Base-by-base conservation (phyloP, 2,888 invertebrate genomes). In the Lordiphosa fenestrarum region DNA sequence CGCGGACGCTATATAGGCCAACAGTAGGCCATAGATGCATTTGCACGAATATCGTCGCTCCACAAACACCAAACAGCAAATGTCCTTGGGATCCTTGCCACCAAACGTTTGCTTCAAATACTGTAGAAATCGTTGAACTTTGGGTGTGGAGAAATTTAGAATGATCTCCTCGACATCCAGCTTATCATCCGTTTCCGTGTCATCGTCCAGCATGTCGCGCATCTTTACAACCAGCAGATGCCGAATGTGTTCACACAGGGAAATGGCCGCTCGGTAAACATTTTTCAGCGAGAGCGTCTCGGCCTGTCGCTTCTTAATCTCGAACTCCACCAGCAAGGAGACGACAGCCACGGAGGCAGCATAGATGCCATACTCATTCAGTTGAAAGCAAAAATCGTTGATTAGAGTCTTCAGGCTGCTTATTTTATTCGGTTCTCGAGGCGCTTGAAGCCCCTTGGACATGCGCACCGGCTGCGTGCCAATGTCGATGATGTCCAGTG, bases 31-130 rank as follows among this genome's bases (percentile, higher is more conserved):
- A 84, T 91, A 94, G 0, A 97, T 77, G 6, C 95, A 91, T 88
- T 95, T 94, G 0, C 96, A 94, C 0, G 95, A 94, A 71, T 94
- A 93, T 46, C 96, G 86, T 0, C 89, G 78, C 41, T 89, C 73
- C 0, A 89, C 86, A 56, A 90, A 90, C 6, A 90, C 51, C 10
- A 90, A 64, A 52, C 88, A 87, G 54, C 82, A 78, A 12, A 90
- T 83, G 10, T 89, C 87, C 1, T 74, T 65, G 3, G 76, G 71
- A 41, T 87, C 76, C 66, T 88, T 75, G 23, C 80, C 47, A 1
- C 90, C 90, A 84, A 91, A 91, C 74, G 91, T 93, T 36, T 91
- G 90, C 53, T 91, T 90, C 6, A 97, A 86, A 60, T 94, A 90
- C 0, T 91, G 88, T 2, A 96, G 86, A 33, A 97, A 86, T 36